phyloP scores from a whole-genome alignment of 1,140 invertebrate species.

The Drosophila trapezifrons region DNA sequence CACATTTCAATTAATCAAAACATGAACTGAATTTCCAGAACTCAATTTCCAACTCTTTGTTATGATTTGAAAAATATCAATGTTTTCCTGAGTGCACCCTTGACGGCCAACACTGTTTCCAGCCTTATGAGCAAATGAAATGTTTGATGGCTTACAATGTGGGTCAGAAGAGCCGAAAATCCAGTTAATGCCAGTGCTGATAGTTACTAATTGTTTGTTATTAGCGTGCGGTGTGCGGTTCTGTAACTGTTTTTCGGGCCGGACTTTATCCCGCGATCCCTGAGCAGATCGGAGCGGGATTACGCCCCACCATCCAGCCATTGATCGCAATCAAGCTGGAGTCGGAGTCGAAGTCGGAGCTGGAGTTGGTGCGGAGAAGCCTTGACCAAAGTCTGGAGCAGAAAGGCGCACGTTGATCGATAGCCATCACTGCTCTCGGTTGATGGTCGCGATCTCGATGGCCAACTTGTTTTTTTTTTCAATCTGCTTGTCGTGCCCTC shows the following conservation, averaged over 20 bases:
- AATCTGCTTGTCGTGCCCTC: no score
- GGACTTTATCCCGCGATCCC: not conserved
- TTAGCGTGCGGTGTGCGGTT: slow-evolving; percentile 52
- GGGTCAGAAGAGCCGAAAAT: slow-evolving; percentile 42
- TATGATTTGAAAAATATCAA: no score
- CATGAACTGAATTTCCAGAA: no score
- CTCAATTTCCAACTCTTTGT: no score
- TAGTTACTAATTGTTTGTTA: slow-evolving; percentile 81
- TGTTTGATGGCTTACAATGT: slow-evolving; percentile 41
- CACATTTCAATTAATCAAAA: no score
- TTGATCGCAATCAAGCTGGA: slow-evolving; percentile 46
- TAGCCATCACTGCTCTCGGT: slow-evolving; percentile 71
- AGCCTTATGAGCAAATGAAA: slow-evolving; percentile 40
- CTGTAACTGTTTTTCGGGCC: slow-evolving; percentile 60
- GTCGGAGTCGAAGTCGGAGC: not conserved
- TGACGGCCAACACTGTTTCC: slow-evolving; percentile 19
- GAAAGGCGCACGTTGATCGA: slow-evolving; percentile 63
- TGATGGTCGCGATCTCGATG: slow-evolving; percentile 52
- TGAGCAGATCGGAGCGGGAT: slow-evolving; percentile 20
- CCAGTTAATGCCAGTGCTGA: slow-evolving; percentile 63
- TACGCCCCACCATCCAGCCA: slow-evolving; percentile 22
- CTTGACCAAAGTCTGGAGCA: slow-evolving; percentile 19
- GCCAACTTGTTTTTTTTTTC: slow-evolving; percentile 65
- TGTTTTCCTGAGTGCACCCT: not conserved
- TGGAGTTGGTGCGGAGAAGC: not conserved